These are phyloP conservation scores for Silurus aristotelis DNA, from an alignment of 2,797 vertebrate species.

Conservation along the genomic window DNA sequence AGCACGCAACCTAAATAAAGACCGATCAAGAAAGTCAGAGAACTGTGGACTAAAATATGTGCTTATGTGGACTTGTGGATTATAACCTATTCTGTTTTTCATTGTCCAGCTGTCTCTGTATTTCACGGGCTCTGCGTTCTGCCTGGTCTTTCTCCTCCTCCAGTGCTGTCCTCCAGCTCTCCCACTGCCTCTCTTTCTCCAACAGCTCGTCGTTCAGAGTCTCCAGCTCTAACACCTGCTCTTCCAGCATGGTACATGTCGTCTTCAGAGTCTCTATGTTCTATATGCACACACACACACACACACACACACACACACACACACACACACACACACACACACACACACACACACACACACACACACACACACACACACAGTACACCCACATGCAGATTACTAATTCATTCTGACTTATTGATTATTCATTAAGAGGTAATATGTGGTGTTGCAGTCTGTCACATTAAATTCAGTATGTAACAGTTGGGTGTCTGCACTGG, in stretches of 20 bases:
- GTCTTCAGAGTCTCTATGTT: slow-evolving; percentile 98
- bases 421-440: slow-evolving; percentile 32
- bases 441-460: slow-evolving; percentile 11
- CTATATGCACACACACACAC: slow-evolving; percentile 69
- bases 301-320: slow-evolving; percentile 16
- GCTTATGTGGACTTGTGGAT: background rate
- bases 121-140: slow-evolving; percentile 88
- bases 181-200: slow-evolving; percentile 97
- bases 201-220: slow-evolving; percentile 93
- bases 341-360: background rate
- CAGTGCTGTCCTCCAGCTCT: slow-evolving; percentile 89
- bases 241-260: slow-evolving; percentile 97
- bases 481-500: background rate
- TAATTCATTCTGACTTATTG: slow-evolving; percentile 7
- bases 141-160: slow-evolving; percentile 96
- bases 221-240: slow-evolving; percentile 96
- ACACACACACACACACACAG: slow-evolving; percentile 46
- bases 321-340: slow-evolving; percentile 47
- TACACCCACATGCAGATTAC: slow-evolving; percentile 15
- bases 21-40: background rate
- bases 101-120: slow-evolving; percentile 93
- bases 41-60: background rate
- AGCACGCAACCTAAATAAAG: slow-evolving; percentile 78
- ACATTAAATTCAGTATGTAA: slow-evolving; percentile 13
- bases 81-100: slow-evolving; percentile 95